phyloP scores from a whole-genome alignment of 1,140 invertebrate species.

The Hermetia illucens region DNA sequence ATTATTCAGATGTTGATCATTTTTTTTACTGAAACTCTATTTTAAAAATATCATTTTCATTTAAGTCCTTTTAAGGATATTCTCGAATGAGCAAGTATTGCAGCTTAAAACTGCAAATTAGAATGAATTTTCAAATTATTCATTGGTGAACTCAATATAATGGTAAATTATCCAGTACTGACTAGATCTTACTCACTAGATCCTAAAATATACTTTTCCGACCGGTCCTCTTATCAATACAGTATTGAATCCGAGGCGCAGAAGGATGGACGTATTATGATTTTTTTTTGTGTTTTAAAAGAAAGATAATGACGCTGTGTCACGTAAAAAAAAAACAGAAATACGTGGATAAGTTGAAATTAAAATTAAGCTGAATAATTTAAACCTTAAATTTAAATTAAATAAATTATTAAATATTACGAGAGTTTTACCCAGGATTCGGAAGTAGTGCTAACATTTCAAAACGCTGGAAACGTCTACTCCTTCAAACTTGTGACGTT shows the following conservation, averaged over 20 bases:
- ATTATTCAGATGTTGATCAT: neutral
- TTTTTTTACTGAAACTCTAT: neutral
- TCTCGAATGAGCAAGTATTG: neutral
- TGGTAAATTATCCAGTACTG: neutral
- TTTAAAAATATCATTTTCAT: neutral
- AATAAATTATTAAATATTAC: too few relatives aligned
- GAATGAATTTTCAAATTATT: neutral
- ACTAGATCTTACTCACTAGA: conserved; percentile 3
- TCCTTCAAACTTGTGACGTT: too few relatives aligned
- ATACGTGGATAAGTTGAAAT: neutral
- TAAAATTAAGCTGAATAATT: neutral
- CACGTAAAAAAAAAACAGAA: neutral
- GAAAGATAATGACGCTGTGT: too few relatives aligned
- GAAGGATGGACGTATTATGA: conserved; percentile 4
- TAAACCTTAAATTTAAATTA: too few relatives aligned
- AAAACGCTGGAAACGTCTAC: too few relatives aligned
- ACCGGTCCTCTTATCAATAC: neutral
- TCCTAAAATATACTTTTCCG: too few relatives aligned
- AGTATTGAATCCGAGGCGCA: neutral
- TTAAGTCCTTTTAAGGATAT: neutral
- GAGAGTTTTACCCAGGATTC: too few relatives aligned
- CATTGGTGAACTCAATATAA: neutral
- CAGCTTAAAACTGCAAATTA: too few relatives aligned
- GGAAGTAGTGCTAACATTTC: too few relatives aligned
- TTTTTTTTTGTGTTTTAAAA: too few relatives aligned